phyloP scores from a whole-genome alignment of 2,113 vertebrate species.

The Eretmochelys imbricata region DNA sequence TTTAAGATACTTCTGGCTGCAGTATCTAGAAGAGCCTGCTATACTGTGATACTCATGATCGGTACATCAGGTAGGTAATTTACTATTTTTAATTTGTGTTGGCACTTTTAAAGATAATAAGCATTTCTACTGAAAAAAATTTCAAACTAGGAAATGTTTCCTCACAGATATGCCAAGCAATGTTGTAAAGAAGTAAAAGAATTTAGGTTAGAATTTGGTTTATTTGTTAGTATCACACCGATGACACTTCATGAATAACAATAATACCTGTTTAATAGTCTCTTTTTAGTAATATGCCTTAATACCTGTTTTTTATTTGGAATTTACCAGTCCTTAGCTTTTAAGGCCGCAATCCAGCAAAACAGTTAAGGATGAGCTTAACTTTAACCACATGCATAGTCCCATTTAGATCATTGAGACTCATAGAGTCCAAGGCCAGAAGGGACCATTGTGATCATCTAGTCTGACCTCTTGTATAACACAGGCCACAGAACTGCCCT shows the following conservation, averaged over 20 bases:
- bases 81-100: neutral
- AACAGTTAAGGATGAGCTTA: neutral
- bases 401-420: neutral
- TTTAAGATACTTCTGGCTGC: neutral
- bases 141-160: neutral
- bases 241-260: neutral
- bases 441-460: neutral
- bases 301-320: neutral
- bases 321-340: neutral
- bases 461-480: neutral
- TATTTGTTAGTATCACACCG: neutral
- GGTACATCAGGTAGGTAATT: neutral
- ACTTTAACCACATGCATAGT: neutral
- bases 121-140: neutral
- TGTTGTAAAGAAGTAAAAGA: neutral
- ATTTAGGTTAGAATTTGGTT: neutral
- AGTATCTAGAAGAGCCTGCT: neutral
- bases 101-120: neutral
- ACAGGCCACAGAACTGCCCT: neutral
- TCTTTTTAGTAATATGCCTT: neutral
- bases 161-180: neutral
- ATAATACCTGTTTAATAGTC: too few relatives aligned
- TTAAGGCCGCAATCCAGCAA: neutral
- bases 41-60: neutral
- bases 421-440: neutral